Percentiles rank a stretch among this genome's conserved stretches.
Evolutionary conservation across 2,888 invertebrate genomes (phyloP).

Genomic region (Microchrysa polita): DNA sequence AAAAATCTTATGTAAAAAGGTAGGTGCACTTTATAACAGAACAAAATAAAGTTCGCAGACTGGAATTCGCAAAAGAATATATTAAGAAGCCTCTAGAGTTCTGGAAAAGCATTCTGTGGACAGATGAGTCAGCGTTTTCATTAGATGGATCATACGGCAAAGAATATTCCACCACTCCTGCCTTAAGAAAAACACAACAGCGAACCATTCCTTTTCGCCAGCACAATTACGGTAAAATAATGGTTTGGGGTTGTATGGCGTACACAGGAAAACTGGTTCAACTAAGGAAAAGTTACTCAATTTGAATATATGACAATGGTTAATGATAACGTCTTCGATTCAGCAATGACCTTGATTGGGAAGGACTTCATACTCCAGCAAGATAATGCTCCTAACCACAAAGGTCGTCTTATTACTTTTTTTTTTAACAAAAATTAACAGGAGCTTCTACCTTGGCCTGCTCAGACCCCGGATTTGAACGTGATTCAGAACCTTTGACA

Average conservation of each 20-base stretch:
- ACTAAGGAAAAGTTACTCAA: not conserved
- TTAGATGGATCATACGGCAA: constrained; percentile 8
- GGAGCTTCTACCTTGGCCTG: constrained; percentile 5
- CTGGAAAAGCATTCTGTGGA: not conserved
- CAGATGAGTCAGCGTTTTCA: constrained; percentile 10
- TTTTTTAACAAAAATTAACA: not conserved
- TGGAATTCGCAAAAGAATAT: constrained; percentile 27
- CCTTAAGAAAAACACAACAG: constrained; percentile 25
- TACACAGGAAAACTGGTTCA: constrained; percentile 24
- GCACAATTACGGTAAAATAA: no score
- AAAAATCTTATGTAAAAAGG: not conserved
- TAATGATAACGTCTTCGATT: constrained; percentile 24
- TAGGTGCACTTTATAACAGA: not conserved
- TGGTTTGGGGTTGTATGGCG: constrained; percentile 12
- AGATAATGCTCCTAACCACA: constrained; percentile 18
- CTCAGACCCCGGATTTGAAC: constrained; percentile 33
- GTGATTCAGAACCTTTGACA: constrained; percentile 28
- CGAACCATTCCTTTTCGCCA: constrained; percentile 18
- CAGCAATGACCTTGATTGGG: not conserved
- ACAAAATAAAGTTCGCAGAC: constrained; percentile 33
- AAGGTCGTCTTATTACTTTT: not conserved
- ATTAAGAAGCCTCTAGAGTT: constrained; percentile 24
- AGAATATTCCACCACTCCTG: not conserved
- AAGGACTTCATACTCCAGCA: constrained; percentile 30
- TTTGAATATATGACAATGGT: constrained; percentile 24